A percentile compares a stretch with the other conserved stretches of the same genome.
Conservation (phyloP, 2,113 vertebrate species). For the Quiscalus mexicanus region DNA sequence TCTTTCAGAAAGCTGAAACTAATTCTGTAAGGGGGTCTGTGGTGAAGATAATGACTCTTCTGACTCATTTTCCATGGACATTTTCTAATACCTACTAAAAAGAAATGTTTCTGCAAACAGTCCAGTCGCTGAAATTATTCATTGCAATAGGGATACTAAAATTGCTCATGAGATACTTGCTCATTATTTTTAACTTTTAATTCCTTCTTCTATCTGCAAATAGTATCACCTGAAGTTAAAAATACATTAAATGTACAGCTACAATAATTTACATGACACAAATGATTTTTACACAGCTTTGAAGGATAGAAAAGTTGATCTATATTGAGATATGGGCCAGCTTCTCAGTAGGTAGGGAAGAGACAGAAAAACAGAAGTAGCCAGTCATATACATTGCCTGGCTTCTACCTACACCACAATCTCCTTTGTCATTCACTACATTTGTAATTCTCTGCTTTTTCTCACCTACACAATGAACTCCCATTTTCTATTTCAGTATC, state of each 20-base stretch:
- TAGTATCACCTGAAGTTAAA: background rate
- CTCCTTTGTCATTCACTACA: background rate
- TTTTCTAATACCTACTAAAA: constrained; percentile 3
- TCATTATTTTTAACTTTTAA: background rate
- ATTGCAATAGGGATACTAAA: background rate
- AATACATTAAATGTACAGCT: background rate
- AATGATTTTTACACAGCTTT: background rate
- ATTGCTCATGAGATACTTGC: background rate
- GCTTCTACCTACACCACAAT: background rate
- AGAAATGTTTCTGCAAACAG: constrained; percentile 11
- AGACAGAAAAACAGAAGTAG: background rate
- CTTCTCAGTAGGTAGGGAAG: background rate
- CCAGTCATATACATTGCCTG: background rate
- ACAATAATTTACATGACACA: background rate
- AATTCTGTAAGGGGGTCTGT: background rate
- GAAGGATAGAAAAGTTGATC: background rate
- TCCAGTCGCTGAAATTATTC: background rate
- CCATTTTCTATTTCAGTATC: background rate
- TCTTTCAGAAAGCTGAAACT: background rate
- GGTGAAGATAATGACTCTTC: background rate
- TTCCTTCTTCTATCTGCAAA: background rate
- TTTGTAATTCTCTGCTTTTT: background rate
- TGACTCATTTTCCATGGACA: background rate
- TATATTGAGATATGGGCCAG: background rate
- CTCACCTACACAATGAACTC: background rate